Evolutionary conservation across 2,888 invertebrate genomes (phyloP), one percentile per base, ranked within the genome.

Genomic region (Philereme vetulata): DNA sequence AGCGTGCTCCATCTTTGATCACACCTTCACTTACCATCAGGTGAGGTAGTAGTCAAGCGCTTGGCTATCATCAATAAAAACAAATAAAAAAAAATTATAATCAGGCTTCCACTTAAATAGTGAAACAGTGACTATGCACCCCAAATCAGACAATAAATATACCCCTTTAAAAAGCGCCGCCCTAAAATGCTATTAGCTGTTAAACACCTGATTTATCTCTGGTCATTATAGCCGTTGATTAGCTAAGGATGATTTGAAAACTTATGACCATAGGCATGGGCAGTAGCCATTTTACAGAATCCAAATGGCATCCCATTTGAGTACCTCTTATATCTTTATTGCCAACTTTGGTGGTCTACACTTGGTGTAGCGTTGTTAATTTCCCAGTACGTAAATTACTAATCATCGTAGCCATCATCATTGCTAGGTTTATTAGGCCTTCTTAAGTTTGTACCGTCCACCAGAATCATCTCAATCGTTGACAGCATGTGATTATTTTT

Each of bases 201-300:
- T 85, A 75, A 77, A 81, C 84, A 76, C 80, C 81, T 85, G 87
- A 90, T 90, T 90, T 89, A 90, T 90, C 84, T 82, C 74, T 66
- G 78, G 80, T 88, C 87, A 85, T 90, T 88, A 86, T 70, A 71
- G 66, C 71, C 78, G 74, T 80, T 82, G 82, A 88, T 89, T 86
- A 82, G 83, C 74, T 74, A 80, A 77, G 80, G 80, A 72, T 80
- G 71, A 67, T 67, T 62, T 43, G 57, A 64, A 48, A 51, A 48
- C 35, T 36, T 44, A 33, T 45, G 42, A 42, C 42, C 42, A 34
- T 0, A 4, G 10, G 4, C 34, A 38, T 3, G 44, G 38, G 43
- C 38, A 49, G 34, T 38, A 46, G 40, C 48, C 10, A 34, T 48
- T 42, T 40, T 35, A 35, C 32, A 8, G 38, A 10, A 40, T 38